Conservation (phyloP, 2,888 invertebrate species). For the Drosophila yooni region DNA sequence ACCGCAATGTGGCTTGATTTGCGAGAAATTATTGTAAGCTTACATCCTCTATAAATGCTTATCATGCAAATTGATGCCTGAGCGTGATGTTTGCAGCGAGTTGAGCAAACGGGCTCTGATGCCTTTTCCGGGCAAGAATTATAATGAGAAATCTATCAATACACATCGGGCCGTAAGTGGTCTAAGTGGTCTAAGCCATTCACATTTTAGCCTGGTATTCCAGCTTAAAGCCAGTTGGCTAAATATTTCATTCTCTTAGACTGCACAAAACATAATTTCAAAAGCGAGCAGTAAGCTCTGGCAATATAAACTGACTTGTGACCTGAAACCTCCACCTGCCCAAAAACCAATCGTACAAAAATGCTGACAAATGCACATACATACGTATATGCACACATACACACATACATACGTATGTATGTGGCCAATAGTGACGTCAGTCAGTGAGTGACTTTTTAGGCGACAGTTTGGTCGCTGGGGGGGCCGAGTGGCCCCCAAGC, state of each 20-base stretch:
- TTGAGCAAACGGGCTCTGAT: not conserved
- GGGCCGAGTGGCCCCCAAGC: conserved; percentile 50
- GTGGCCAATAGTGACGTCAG: conserved; percentile 35
- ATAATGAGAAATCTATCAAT: not conserved
- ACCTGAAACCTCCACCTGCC: conserved; percentile 5
- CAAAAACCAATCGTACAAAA: conserved; percentile 18
- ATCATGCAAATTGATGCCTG: not conserved
- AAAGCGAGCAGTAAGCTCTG: not conserved
- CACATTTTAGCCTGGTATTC: not conserved
- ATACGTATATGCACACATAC: not conserved
- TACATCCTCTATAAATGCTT: not conserved
- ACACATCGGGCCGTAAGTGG: not conserved
- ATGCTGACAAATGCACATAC: conserved; percentile 8
- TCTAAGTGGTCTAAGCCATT: not conserved
- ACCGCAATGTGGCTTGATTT: not conserved
- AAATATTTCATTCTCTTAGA: not conserved
- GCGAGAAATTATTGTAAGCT: not conserved
- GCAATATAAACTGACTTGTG: conserved; percentile 31
- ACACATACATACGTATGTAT: not conserved
- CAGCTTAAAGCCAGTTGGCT: not conserved
- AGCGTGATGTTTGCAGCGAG: not conserved
- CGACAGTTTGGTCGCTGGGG: conserved; percentile 26
- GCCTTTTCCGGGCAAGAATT: not conserved
- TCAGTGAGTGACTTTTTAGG: conserved; percentile 34
- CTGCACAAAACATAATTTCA: conserved; percentile 8